Conservation (phyloP, 1,140 invertebrate genomes). For the Diabrotica virgifera region DNA sequence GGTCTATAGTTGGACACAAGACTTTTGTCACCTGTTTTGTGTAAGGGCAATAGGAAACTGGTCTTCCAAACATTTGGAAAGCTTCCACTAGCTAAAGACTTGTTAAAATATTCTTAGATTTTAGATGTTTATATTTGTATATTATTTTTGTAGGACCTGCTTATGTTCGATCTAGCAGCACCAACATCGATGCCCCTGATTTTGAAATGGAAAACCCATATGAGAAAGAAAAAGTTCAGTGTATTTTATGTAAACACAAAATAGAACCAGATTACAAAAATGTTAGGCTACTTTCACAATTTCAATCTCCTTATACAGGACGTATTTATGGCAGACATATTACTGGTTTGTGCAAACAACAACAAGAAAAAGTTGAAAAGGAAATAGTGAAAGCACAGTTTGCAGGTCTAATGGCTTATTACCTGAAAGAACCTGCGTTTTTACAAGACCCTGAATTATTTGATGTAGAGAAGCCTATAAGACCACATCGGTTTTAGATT, state of each 20-base stretch:
- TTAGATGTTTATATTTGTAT: too few species aligned
- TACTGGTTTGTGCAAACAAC: constrained; percentile 78
- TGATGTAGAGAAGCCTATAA: constrained; percentile 76
- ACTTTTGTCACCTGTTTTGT: too few species aligned
- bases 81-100: too few species aligned
- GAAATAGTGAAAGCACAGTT: constrained; percentile 72
- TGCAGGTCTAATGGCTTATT: constrained; percentile 73
- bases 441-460: constrained; percentile 82
- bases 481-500: constrained; percentile 72
- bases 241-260: constrained; percentile 84
- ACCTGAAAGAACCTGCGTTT: constrained; percentile 73
- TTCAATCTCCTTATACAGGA: constrained; percentile 91
- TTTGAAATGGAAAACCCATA: constrained; percentile 80
- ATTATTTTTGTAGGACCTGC: not conserved
- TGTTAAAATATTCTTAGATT: not conserved
- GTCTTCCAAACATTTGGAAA: too few species aligned
- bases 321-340: constrained; percentile 87
- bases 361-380: constrained; percentile 67
- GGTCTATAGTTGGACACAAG: too few species aligned
- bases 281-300: constrained; percentile 85
- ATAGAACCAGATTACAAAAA: constrained; percentile 92
- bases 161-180: not conserved
- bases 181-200: constrained; percentile 50
- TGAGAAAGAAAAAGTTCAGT: constrained; percentile 66
- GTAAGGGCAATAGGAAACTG: too few species aligned